Evolutionary conservation across 2,797 vertebrate genomes (phyloP), one percentile per base, ranked within the genome.

Genomic region (Luscinia megarhynchos): DNA sequence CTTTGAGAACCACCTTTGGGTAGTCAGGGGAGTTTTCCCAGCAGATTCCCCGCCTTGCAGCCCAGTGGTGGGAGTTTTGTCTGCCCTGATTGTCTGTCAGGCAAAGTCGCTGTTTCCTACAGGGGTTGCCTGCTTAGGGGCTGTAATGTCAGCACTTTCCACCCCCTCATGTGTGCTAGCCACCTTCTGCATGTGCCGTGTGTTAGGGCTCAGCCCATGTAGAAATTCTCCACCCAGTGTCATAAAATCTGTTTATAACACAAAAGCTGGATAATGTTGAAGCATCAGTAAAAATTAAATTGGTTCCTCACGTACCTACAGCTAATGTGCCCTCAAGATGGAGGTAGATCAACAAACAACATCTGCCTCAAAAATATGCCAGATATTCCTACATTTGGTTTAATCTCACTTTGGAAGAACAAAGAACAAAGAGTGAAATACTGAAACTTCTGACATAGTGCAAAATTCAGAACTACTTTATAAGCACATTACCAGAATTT

Each of bases 121-220:
- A 41, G 46, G 22, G 14, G 7, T 15, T 51, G 22, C 45, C 19
- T 53, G 5, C n/a, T 23, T 11, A 9, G 10, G 24, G 29, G 23
- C 19, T 53, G 27, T 45, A 3, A 19, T 53, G 23, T 22, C 38
- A 50, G 29, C 4, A 7, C 15, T 59, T 38, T 27, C 12, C 38
- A 12, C 7, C 15, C 22, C 3, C 1, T 43, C 6, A 1, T 5
- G 32, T 51, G 19, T 38, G 38, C n/a, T 15, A 19, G 40, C 40
- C 29, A 9, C 23, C 5, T n/a, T 29, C 55, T 20, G 16, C n/a
- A 24, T 2, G 1, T 41, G 43, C 45, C 36, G 10, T 20, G 1
- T 68, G 40, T n/a, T 29, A 23, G 38, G 20, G 12, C 19, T 76
- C 46, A 29, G 55, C 23, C 29, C n/a, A 1, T 3, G 11, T 2